phyloP scores from a whole-genome alignment of 2,888 invertebrate genomes.

The Schizotus pectinicornis region DNA sequence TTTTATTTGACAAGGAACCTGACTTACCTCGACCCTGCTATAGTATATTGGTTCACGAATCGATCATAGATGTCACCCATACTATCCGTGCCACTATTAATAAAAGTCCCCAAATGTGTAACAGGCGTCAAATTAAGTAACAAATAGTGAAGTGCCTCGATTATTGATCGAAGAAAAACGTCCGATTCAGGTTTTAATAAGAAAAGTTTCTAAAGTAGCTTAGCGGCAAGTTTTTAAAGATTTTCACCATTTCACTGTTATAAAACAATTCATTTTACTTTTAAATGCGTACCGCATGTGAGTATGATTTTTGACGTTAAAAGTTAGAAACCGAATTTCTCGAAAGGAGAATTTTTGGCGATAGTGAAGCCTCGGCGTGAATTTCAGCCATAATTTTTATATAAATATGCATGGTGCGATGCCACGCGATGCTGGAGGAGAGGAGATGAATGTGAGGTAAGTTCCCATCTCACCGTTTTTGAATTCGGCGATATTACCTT shows the following conservation, averaged over 20 bases:
- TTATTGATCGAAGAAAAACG: too few species aligned
- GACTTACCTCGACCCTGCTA: slow-evolving; percentile 5
- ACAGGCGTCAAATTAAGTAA: slow-evolving; percentile 10
- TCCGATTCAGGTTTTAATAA: slow-evolving; percentile 6
- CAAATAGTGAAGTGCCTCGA: not conserved
- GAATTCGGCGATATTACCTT: slow-evolving; percentile 41
- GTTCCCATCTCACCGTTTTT: slow-evolving; percentile 27
- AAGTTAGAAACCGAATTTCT: not conserved
- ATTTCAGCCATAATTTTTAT: slow-evolving; percentile 42
- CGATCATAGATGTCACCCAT: slow-evolving; percentile 21
- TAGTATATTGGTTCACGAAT: slow-evolving; percentile 23
- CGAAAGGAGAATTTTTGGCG: slow-evolving; percentile 7
- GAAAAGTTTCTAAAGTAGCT: slow-evolving; percentile 23
- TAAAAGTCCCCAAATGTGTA: slow-evolving; percentile 19
- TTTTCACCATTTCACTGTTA: slow-evolving; percentile 14
- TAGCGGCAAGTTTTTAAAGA: slow-evolving; percentile 23
- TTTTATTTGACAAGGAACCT: slow-evolving; percentile 9
- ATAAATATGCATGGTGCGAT: slow-evolving; percentile 48
- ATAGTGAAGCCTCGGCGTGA: not conserved
- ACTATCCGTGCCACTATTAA: slow-evolving; percentile 12
- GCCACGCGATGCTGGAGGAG: slow-evolving; percentile 36
- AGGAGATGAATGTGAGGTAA: slow-evolving; percentile 25
- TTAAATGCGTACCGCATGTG: slow-evolving; percentile 18
- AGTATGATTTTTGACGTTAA: slow-evolving; percentile 18
- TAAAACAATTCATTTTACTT: slow-evolving; percentile 25